Conservation (phyloP, 2,113 vertebrate species). For the Cottus gobio region DNA sequence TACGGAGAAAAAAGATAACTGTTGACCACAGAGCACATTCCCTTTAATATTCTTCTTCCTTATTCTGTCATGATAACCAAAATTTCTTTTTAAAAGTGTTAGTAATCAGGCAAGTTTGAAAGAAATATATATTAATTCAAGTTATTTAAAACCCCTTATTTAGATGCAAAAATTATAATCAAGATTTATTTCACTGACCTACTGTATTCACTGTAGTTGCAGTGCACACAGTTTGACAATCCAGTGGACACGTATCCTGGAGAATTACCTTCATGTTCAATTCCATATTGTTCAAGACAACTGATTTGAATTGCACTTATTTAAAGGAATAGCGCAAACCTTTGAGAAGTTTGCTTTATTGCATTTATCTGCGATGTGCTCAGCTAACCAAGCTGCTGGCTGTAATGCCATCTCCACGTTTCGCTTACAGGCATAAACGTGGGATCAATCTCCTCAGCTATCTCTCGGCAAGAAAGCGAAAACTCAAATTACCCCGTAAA, state of each 20-base stretch:
- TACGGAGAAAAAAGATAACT: neutral
- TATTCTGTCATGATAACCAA: neutral
- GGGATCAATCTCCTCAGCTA: neutral
- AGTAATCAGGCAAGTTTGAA: neutral
- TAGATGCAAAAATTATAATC: neutral
- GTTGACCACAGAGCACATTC: neutral
- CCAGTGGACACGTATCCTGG: neutral
- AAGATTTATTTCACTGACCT: neutral
- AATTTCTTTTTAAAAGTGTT: neutral
- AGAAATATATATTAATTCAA: neutral
- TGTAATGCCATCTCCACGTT: neutral
- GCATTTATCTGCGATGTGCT: neutral
- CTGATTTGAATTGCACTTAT: neutral
- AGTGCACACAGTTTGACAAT: neutral
- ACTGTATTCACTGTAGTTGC: neutral
- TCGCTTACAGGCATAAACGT: neutral
- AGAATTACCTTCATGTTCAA: neutral
- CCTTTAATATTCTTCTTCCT: neutral
- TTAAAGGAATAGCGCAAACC: neutral
- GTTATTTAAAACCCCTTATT: neutral
- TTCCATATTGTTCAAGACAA: neutral
- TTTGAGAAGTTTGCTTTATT: neutral
- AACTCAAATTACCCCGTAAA: neutral
- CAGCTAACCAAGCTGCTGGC: neutral
- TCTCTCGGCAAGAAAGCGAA: neutral